Evolutionary conservation across 2,888 invertebrate genomes (phyloP).

Genomic region (Geotrupes spiniger): DNA sequence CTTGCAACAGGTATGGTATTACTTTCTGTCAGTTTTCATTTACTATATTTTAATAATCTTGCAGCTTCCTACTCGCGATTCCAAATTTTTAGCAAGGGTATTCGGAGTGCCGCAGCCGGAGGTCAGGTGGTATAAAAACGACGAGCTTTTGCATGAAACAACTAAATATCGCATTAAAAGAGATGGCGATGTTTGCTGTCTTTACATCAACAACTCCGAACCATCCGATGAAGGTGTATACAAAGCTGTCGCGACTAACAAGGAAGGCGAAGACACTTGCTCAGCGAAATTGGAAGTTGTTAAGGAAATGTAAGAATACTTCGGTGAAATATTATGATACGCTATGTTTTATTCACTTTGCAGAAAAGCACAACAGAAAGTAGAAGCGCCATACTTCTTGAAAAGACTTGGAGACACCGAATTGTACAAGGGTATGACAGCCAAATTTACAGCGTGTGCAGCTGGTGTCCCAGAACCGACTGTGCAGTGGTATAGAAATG

Average conservation of each 20-base stretch:
- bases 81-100: slow-evolving; percentile 78
- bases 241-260: slow-evolving; percentile 74
- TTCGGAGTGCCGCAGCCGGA: slow-evolving; percentile 81
- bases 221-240: slow-evolving; percentile 71
- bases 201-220: slow-evolving; percentile 69
- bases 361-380: slow-evolving; percentile 70
- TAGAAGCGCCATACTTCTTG: slow-evolving; percentile 83
- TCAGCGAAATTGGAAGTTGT: slow-evolving; percentile 74
- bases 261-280: slow-evolving; percentile 75
- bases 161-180: slow-evolving; percentile 73
- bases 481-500: slow-evolving; percentile 83
- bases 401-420: slow-evolving; percentile 88
- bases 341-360: too few species aligned
- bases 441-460: slow-evolving; percentile 90
- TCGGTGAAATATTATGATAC: too few species aligned
- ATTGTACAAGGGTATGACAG: slow-evolving; percentile 82
- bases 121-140: slow-evolving; percentile 84
- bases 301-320: slow-evolving; percentile 68
- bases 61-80: slow-evolving; percentile 72
- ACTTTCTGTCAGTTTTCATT: neutral
- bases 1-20: slow-evolving; percentile 60
- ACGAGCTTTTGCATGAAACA: slow-evolving; percentile 64
- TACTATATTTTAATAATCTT: slow-evolving; percentile 8
- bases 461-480: slow-evolving; percentile 85
- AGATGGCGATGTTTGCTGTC: slow-evolving; percentile 76